Conservation (phyloP, 1,140 invertebrate genomes). For the Ooceraea biroi region DNA sequence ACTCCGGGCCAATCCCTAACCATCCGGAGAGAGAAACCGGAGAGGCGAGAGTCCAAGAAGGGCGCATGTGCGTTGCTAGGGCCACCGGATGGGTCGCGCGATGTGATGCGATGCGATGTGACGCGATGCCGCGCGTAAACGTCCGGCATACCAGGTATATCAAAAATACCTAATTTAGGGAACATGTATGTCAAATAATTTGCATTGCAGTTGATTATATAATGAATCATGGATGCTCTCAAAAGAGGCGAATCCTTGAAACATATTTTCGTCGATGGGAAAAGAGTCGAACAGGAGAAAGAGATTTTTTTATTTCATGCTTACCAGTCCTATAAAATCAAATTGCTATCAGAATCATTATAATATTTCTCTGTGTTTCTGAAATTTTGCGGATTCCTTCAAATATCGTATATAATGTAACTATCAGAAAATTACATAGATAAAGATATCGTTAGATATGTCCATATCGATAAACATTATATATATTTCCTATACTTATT, state of each 20-base stretch:
- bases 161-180: conserved; percentile 13
- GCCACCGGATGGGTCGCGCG: conserved; percentile 83
- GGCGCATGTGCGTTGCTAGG: conserved; percentile 87
- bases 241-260: too few species aligned
- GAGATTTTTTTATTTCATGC: too few species aligned
- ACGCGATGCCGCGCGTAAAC: conserved; percentile 72
- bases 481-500: not conserved
- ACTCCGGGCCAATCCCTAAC: conserved; percentile 86
- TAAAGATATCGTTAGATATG: not conserved
- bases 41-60: conserved; percentile 79
- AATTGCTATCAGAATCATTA: too few species aligned
- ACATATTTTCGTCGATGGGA: too few species aligned
- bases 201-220: not conserved
- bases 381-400: too few species aligned
- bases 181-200: conserved; percentile 2
- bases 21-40: conserved; percentile 80
- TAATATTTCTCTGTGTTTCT: too few species aligned
- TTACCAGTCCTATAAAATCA: too few species aligned
- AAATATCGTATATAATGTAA: too few species aligned
- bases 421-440: not conserved
- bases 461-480: not conserved
- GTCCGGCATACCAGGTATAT: conserved; percentile 65
- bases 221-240: not conserved
- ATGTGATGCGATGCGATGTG: conserved; percentile 46
- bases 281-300: too few species aligned